phyloP scores from a whole-genome alignment of 2,888 invertebrate genomes.

The Stictocephala bisonia region DNA sequence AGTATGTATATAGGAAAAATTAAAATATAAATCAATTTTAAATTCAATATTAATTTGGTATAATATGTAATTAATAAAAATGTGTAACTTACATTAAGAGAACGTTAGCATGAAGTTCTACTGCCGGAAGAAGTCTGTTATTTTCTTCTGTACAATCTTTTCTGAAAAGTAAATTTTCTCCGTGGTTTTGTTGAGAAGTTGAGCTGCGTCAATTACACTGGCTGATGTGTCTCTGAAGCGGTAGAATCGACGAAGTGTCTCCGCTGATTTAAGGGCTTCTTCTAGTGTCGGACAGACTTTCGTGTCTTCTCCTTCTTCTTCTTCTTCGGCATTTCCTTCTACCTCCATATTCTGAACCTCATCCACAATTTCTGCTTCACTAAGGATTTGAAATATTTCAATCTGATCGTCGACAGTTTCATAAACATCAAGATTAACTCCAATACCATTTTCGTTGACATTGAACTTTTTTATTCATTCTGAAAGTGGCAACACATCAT shows the following conservation, averaged over 20 bases:
- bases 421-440: slow-evolving; percentile 14
- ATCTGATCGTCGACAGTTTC: slow-evolving; percentile 9
- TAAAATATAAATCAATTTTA: too few relatives aligned
- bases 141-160: slow-evolving; percentile 8
- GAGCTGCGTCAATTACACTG: neutral
- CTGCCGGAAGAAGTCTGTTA: slow-evolving; percentile 6
- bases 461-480: slow-evolving; percentile 19
- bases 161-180: slow-evolving; percentile 18
- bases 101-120: neutral
- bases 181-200: slow-evolving; percentile 19
- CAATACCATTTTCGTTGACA: neutral
- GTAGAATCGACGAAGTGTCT: slow-evolving; percentile 2
- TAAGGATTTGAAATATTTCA: slow-evolving; percentile 17
- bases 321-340: slow-evolving; percentile 9
- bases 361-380: slow-evolving; percentile 8
- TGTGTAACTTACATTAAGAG: slow-evolving; percentile 2
- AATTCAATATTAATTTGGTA: too few relatives aligned
- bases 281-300: neutral
- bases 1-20: too few relatives aligned
- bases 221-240: slow-evolving; percentile 20
- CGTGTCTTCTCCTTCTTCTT: slow-evolving; percentile 13
- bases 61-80: neutral
- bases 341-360: slow-evolving; percentile 19
- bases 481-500: slow-evolving; percentile 18
- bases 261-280: slow-evolving; percentile 9